These are phyloP conservation scores for Camelus bactrianus DNA, from an alignment of 2,113 vertebrate species.

Conservation along the genomic window DNA sequence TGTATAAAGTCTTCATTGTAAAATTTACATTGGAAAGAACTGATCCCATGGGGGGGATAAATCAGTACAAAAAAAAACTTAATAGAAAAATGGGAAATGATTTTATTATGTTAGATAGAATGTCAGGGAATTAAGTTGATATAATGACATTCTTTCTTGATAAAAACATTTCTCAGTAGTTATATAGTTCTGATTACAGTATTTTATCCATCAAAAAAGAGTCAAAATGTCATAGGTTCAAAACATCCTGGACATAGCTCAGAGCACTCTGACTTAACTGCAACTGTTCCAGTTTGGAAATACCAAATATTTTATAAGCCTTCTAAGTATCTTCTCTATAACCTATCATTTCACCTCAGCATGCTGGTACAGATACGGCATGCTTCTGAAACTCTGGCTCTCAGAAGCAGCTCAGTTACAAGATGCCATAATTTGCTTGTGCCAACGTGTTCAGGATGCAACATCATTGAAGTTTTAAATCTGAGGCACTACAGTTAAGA, in stretches of 20 bases:
- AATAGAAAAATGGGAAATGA: background rate
- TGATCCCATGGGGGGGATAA: background rate
- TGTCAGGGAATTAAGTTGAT: conserved; percentile 6
- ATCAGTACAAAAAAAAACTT: background rate
- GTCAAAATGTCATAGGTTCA: background rate
- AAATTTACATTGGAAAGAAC: conserved; percentile 32
- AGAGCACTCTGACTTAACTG: background rate
- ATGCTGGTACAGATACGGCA: background rate
- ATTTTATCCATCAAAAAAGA: background rate
- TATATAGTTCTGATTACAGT: conserved; percentile 32
- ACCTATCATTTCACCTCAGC: background rate
- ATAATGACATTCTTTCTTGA: background rate
- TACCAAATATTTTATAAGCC: background rate
- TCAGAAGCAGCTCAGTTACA: background rate
- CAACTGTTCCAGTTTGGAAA: background rate
- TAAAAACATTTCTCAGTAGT: conserved; percentile 39
- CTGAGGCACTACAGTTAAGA: background rate
- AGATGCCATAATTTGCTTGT: background rate
- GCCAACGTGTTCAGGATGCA: background rate
- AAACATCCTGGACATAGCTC: background rate
- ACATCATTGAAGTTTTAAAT: background rate
- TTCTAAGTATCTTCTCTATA: background rate
- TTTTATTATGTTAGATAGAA: background rate
- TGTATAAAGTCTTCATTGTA: background rate
- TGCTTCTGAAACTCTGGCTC: background rate